Conservation (phyloP, 2,113 vertebrate genomes). For the Tauraco erythrolophus region DNA sequence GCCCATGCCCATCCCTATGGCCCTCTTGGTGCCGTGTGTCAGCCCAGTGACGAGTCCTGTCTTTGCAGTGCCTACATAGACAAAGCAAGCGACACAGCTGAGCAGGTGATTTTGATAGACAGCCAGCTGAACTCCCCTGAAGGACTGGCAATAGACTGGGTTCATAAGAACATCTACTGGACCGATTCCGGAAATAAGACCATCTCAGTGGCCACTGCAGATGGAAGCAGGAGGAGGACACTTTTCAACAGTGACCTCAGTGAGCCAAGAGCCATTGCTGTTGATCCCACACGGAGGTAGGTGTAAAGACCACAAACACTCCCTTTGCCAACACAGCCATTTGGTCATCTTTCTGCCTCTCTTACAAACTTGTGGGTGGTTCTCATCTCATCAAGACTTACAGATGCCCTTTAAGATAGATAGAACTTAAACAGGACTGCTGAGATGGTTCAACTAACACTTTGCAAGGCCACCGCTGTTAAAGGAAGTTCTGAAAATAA, state of each 20-base stretch:
- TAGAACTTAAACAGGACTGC: background rate
- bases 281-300: constrained; percentile 93
- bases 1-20: fast-evolving
- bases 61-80: constrained; percentile 90
- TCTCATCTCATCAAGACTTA: background rate
- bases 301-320: background rate
- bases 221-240: constrained; percentile 88
- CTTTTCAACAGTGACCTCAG: constrained; percentile 89
- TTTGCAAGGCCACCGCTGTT: background rate
- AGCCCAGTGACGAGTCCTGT: background rate
- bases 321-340: fast-evolving
- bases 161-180: constrained; percentile 98
- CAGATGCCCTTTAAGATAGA: background rate
- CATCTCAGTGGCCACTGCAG: constrained; percentile 91
- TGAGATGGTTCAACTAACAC: background rate
- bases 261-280: constrained; percentile 93
- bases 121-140: constrained; percentile 91
- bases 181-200: constrained; percentile 96
- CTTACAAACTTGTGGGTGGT: background rate
- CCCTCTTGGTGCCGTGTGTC: background rate
- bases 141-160: constrained; percentile 96
- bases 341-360: background rate
- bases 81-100: constrained; percentile 88
- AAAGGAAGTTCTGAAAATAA: background rate
- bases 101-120: constrained; percentile 90